Conservation (phyloP, 2,113 vertebrate species). For the Sebastes fasciatus region DNA sequence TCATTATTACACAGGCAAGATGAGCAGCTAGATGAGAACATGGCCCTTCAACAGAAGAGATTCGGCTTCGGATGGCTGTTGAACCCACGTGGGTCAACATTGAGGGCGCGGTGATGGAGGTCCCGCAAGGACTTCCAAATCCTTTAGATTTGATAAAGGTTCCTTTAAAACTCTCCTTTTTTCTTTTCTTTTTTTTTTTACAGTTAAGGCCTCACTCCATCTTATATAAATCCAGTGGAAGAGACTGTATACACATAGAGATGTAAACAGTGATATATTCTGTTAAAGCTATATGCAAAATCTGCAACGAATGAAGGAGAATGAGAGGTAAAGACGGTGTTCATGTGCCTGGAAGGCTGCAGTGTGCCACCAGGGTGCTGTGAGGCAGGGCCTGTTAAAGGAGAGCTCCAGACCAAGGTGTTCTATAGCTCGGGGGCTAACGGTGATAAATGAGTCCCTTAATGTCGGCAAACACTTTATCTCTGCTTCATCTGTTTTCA, state of each 20-base stretch:
- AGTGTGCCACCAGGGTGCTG: slow-evolving; percentile 68
- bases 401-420: slow-evolving; percentile 83
- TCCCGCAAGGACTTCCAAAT: slow-evolving; percentile 57
- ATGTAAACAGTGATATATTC: slow-evolving; percentile 6
- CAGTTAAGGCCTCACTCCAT: neutral
- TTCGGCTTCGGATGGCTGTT: slow-evolving; percentile 48
- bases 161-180: slow-evolving; percentile 16
- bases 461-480: slow-evolving; percentile 89
- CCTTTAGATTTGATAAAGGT: slow-evolving; percentile 44
- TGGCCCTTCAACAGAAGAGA: slow-evolving; percentile 47
- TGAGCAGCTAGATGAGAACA: slow-evolving; percentile 74
- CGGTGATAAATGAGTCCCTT: slow-evolving; percentile 88
- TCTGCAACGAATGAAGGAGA: neutral
- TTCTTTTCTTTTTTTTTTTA: neutral
- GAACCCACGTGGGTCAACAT: slow-evolving; percentile 59
- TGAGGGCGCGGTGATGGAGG: slow-evolving; percentile 27
- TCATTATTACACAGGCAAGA: slow-evolving; percentile 82
- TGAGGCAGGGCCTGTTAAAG: slow-evolving; percentile 76
- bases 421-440: slow-evolving; percentile 84
- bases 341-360: slow-evolving; percentile 61
- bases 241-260: neutral
- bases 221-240: neutral
- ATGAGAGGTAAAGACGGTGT: slow-evolving; percentile 51
- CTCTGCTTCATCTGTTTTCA: slow-evolving; percentile 90
- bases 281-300: neutral